Base-by-base conservation (phyloP, 2,888 invertebrate genomes). In the Oligia strigilis region DNA sequence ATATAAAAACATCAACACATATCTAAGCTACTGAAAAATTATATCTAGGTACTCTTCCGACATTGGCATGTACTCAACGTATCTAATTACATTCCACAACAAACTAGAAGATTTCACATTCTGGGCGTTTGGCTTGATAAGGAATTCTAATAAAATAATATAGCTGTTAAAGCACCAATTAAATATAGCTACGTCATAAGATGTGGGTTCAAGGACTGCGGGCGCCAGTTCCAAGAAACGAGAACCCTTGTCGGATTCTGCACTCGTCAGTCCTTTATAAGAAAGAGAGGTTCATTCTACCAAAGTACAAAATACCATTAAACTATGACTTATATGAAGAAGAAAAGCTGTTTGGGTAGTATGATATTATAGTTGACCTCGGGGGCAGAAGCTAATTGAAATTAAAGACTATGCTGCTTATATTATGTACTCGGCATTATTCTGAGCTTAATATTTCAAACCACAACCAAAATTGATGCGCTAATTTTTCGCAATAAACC, bases 221-320 rank as follows among this genome's bases (percentile, higher is more conserved):
- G 52, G n/a, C 52, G 66, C 69, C 55, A 72, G 58, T 75, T 83
- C 72, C 58, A n/a, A 75, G 80, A 75, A 77, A 75, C 62, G 64
- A 43, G 52, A 64, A 84, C 78, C 81, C 84, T 70, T 67, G 75
- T 78, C 76, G 72, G 55, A 19, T 72, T 73, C 65, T 84, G 84
- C 65, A 77, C 70, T 81, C 70, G 81, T 87, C 75, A 87, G 55
- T 66, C 66, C 58, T 69, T 83, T 77, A 69, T 62, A 77, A 75
- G 62, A 65, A 75, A 74, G 55, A 70, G 55, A 65, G 40, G 52
- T 62, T 49, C 73, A 78, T 73, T 86, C 60, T 46, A 75, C 19
- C 66, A 69, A 75, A 65, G 67, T 70, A 81, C 52, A 65, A 71
- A 80, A 75, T 60, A 72, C 65, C 36, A 72, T 52, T 60, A 82